These are phyloP conservation scores for Elaphurus davidianus DNA, from an alignment of 2,113 vertebrate genomes.

Conservation along the genomic window DNA sequence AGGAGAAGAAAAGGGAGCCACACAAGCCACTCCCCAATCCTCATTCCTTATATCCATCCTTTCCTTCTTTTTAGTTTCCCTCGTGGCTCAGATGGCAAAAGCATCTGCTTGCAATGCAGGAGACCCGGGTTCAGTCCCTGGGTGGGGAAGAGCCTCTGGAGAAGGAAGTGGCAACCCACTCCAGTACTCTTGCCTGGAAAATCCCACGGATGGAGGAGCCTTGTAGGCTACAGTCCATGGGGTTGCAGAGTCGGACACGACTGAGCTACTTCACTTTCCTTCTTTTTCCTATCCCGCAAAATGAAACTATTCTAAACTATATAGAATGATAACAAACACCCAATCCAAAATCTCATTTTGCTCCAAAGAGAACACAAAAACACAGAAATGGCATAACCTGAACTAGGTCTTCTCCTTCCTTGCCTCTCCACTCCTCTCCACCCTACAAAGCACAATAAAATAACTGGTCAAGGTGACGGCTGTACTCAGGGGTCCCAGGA, in stretches of 20 bases:
- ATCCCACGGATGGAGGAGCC: neutral
- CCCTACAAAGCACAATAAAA: neutral
- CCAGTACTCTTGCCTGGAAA: neutral
- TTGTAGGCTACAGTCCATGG: neutral
- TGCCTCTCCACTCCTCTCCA: neutral
- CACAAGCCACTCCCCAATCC: neutral
- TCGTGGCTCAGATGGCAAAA: neutral
- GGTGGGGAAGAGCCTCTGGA: neutral
- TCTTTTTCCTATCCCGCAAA: neutral
- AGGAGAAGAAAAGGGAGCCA: neutral
- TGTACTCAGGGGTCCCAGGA: neutral
- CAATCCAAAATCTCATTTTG: neutral
- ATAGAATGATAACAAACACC: neutral
- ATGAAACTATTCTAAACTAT: neutral
- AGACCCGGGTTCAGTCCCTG: neutral
- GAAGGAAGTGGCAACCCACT: neutral
- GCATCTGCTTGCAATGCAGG: neutral
- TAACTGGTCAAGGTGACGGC: neutral
- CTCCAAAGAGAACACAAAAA: neutral
- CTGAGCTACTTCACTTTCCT: neutral
- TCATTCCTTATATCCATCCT: accelerated
- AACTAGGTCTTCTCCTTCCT: too few relatives aligned
- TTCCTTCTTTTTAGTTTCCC: neutral
- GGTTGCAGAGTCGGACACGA: neutral
- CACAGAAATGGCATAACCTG: neutral